Evolutionary conservation across 2,113 vertebrate genomes (phyloP).

Genomic region (Pavo muticus): DNA sequence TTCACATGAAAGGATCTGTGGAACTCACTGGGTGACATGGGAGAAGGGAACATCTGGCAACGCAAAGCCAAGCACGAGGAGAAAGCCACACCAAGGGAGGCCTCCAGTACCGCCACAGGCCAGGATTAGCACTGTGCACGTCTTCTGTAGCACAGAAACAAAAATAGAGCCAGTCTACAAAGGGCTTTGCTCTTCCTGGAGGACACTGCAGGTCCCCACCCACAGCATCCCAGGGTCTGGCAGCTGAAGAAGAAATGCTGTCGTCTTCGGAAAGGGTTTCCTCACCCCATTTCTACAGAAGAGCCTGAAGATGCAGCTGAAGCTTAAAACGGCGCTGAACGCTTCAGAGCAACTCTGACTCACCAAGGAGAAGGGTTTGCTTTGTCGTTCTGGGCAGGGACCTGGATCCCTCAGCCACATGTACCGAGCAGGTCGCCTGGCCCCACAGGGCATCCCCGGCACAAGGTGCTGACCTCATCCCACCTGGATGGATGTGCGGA

Average conservation of each 20-base stretch:
- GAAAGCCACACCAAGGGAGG: neutral
- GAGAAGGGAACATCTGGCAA: neutral
- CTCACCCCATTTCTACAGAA: neutral
- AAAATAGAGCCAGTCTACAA: neutral
- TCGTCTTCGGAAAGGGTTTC: neutral
- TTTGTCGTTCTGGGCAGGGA: neutral
- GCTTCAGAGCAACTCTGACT: neutral
- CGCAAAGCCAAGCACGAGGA: fast-evolving
- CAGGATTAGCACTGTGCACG: neutral
- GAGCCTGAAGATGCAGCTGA: neutral
- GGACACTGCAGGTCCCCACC: fast-evolving
- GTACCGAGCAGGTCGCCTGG: neutral
- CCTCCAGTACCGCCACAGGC: neutral
- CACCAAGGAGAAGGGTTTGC: neutral
- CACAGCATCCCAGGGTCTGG: neutral
- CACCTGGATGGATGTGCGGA: neutral
- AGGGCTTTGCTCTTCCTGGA: neutral
- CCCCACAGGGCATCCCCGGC: neutral
- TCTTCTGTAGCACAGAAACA: neutral
- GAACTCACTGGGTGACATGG: fast-evolving
- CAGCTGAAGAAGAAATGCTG: neutral
- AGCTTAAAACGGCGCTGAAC: neutral
- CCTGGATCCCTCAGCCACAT: neutral
- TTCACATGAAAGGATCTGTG: fast-evolving
- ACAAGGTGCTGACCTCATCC: neutral